A percentile compares a stretch with the other conserved stretches of the same genome.
phyloP scores from a whole-genome alignment of 2,113 vertebrate genomes.

The Epinephelus cyanopodus region DNA sequence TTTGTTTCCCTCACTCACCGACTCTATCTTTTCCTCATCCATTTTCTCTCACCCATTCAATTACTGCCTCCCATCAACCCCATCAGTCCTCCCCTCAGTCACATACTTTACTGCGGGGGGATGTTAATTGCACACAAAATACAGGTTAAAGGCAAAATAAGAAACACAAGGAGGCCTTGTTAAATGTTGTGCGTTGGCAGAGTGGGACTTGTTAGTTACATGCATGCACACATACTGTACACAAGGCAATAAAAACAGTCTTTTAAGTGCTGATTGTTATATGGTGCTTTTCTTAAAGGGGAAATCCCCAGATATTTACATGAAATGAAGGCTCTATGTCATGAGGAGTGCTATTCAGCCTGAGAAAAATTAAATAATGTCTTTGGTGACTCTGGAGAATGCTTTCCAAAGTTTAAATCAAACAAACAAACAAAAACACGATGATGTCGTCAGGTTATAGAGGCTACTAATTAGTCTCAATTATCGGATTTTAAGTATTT shows the following conservation, averaged over 20 bases:
- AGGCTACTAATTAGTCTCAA: neutral
- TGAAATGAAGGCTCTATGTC: neutral
- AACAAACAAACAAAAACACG: neutral
- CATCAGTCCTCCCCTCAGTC: slow-evolving; percentile 13
- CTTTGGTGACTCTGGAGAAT: neutral
- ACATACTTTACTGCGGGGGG: slow-evolving; percentile 30
- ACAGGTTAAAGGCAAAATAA: slow-evolving; percentile 22
- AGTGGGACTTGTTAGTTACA: neutral
- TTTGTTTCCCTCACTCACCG: slow-evolving; percentile 64
- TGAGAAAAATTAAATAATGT: neutral
- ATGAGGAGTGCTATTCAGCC: neutral
- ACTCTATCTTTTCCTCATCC: slow-evolving; percentile 46
- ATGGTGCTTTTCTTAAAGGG: neutral
- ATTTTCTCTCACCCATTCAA: slow-evolving; percentile 45
- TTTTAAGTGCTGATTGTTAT: neutral
- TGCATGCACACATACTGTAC: neutral
- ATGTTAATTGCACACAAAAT: slow-evolving; percentile 43
- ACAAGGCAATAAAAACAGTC: neutral
- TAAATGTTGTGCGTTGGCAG: neutral
- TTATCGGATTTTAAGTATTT: neutral
- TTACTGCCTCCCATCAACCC: slow-evolving; percentile 46
- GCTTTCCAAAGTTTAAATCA: neutral
- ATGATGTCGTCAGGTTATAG: neutral
- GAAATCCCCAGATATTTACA: neutral
- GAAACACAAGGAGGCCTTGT: slow-evolving; percentile 14